Percentiles rank a stretch among this genome's conserved stretches.
These are phyloP conservation scores for Melanotaenia pygmaea DNA, from an alignment of 2,797 vertebrate species.

Conservation along the genomic window DNA sequence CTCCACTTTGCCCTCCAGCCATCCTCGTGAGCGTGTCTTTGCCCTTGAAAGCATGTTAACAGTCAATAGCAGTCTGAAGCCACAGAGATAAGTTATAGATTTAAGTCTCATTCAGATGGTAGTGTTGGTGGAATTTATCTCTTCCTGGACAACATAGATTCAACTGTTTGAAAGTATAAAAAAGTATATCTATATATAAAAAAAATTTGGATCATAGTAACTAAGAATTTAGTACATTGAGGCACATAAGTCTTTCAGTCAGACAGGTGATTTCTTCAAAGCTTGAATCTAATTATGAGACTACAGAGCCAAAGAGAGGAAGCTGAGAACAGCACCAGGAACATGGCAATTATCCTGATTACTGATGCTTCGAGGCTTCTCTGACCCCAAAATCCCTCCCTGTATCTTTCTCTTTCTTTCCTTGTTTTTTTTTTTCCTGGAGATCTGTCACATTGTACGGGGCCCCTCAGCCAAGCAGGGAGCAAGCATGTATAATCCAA, in stretches of 20 bases:
- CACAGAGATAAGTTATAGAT: constrained; percentile 58
- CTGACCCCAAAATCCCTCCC: constrained; percentile 72
- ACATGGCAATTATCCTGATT: constrained; percentile 84
- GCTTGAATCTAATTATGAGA: constrained; percentile 63
- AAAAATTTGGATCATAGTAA: constrained; percentile 27
- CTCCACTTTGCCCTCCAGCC: constrained; percentile 58
- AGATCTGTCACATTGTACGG: constrained; percentile 73
- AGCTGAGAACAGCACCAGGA: constrained; percentile 71
- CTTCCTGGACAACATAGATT: constrained; percentile 31
- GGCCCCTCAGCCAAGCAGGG: constrained; percentile 67
- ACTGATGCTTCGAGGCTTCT: constrained; percentile 77
- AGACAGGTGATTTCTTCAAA: constrained; percentile 49
- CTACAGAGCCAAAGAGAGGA: constrained; percentile 58
- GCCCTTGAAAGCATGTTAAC: constrained; percentile 73
- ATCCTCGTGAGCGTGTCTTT: constrained; percentile 54
- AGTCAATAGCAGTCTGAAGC: constrained; percentile 59
- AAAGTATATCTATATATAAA: neutral
- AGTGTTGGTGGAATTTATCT: constrained; percentile 37
- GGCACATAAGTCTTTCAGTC: constrained; percentile 45
- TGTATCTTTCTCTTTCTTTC: constrained; percentile 53
- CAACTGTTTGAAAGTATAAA: constrained; percentile 20
- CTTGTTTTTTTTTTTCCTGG: constrained; percentile 29
- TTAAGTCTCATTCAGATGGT: constrained; percentile 43
- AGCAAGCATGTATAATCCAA: constrained; percentile 77
- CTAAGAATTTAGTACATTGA: constrained; percentile 29